These are phyloP conservation scores for Platycheirus albimanus DNA, from an alignment of 2,888 invertebrate species.

Conservation along the genomic window DNA sequence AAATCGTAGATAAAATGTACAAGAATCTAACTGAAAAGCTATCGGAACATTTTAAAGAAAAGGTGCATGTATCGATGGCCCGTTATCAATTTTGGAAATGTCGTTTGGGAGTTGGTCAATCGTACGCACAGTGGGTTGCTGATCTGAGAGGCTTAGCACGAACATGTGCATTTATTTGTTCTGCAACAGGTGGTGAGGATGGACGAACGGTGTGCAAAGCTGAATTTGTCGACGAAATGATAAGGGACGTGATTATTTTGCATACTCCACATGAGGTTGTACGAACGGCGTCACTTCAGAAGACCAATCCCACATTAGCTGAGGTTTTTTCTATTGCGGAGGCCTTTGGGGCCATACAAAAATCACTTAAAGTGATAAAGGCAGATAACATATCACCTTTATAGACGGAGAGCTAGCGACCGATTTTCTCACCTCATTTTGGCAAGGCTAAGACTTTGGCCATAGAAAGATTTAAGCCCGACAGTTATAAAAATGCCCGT, in stretches of 20 bases:
- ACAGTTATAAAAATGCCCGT: too few relatives aligned
- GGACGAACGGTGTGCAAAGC: background rate
- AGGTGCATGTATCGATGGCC: slow-evolving; percentile 13
- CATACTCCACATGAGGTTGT: too few relatives aligned
- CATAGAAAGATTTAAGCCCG: too few relatives aligned
- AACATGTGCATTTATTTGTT: slow-evolving; percentile 1
- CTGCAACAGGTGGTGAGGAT: background rate
- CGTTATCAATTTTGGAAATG: slow-evolving; percentile 21
- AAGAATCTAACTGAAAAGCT: slow-evolving; percentile 4
- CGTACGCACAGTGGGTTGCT: slow-evolving; percentile 9
- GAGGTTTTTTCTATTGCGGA: slow-evolving; percentile 22
- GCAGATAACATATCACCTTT: background rate
- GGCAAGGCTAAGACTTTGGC: too few relatives aligned
- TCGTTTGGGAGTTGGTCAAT: slow-evolving; percentile 7
- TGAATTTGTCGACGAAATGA: too few relatives aligned
- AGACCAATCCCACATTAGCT: slow-evolving; percentile 29
- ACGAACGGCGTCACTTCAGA: slow-evolving; percentile 37
- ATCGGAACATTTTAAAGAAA: slow-evolving; percentile 12
- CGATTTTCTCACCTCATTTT: too few relatives aligned
- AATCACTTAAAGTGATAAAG: slow-evolving; percentile 24
- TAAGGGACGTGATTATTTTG: too few relatives aligned
- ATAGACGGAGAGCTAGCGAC: too few relatives aligned
- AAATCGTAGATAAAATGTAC: background rate
- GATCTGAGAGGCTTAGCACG: slow-evolving; percentile 1
- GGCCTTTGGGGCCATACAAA: slow-evolving; percentile 16